Percentiles rank a stretch among this genome's conserved stretches.
phyloP scores from a whole-genome alignment of 2,888 invertebrate genomes.

The Chalcis sispes region DNA sequence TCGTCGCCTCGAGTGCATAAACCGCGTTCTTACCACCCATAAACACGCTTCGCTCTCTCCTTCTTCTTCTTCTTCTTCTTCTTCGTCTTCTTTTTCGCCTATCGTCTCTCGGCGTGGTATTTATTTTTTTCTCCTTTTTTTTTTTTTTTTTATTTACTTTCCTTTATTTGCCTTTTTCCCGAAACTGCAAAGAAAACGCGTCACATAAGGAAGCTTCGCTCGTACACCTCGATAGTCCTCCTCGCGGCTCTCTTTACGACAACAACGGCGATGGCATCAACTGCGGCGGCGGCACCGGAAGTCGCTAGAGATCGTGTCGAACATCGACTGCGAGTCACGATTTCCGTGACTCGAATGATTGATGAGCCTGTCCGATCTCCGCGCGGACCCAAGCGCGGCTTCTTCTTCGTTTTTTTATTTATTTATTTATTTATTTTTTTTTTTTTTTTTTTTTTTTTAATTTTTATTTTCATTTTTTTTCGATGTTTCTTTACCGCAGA shows the following conservation, averaged over 20 bases:
- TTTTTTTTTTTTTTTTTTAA: too few relatives aligned
- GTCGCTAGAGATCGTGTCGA: slow-evolving; percentile 44
- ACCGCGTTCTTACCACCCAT: slow-evolving; percentile 23
- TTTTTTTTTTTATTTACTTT: not conserved
- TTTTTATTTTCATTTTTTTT: too few relatives aligned
- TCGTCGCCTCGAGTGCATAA: slow-evolving; percentile 6
- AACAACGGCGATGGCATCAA: not conserved
- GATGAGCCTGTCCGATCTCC: slow-evolving; percentile 44
- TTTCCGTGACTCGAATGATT: slow-evolving; percentile 57
- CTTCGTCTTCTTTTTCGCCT: not conserved
- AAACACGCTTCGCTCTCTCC: slow-evolving; percentile 26
- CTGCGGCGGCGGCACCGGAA: slow-evolving; percentile 48
- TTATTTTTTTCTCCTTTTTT: not conserved
- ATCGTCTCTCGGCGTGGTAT: too few relatives aligned
- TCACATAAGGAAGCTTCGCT: not conserved
- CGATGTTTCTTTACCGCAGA: too few relatives aligned
- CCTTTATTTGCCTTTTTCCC: slow-evolving; percentile 7
- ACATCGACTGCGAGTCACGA: slow-evolving; percentile 54
- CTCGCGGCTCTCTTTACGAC: not conserved
- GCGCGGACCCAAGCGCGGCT: not conserved
- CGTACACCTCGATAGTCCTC: not conserved
- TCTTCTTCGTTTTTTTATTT: too few relatives aligned
- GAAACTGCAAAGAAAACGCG: slow-evolving; percentile 31
- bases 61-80: too few relatives aligned
- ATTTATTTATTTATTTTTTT: not conserved